Evolutionary conservation across 2,797 vertebrate genomes (phyloP).

Genomic region (Chelidonichthys spinosus): DNA sequence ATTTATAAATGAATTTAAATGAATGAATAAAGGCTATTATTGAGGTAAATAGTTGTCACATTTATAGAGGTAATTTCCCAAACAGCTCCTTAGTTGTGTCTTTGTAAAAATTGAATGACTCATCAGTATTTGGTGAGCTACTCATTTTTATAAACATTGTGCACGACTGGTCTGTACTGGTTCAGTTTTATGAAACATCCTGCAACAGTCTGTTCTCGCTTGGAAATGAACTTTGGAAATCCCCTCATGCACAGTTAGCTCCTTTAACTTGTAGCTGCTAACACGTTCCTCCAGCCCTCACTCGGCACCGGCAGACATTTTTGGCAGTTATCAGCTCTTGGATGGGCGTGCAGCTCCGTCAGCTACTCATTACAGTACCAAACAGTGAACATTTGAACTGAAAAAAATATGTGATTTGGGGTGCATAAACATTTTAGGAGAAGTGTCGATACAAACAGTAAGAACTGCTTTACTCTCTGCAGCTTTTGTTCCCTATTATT

Average conservation of each 20-base stretch:
- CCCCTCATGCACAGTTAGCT: slow-evolving; percentile 24
- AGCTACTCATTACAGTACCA: not conserved
- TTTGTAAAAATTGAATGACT: not conserved
- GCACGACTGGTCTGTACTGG: not conserved
- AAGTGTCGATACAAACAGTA: not conserved
- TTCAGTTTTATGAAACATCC: slow-evolving; percentile 9
- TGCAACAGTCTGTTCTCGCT: slow-evolving; percentile 16
- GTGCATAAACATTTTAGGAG: no score
- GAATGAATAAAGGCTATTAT: no score
- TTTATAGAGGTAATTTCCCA: no score
- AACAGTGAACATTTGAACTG: not conserved
- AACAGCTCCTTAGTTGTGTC: not conserved
- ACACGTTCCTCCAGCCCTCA: slow-evolving; percentile 15
- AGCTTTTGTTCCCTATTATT: not conserved
- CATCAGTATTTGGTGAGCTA: not conserved
- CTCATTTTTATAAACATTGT: slow-evolving; percentile 1
- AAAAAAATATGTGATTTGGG: not conserved
- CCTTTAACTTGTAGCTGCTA: slow-evolving; percentile 18
- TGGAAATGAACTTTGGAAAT: slow-evolving; percentile 45
- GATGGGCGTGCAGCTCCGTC: not conserved
- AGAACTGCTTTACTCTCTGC: not conserved
- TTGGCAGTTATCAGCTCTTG: not conserved
- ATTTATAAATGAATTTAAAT: no score
- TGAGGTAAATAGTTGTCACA: no score
- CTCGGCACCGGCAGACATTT: not conserved